Conservation (phyloP, 2,113 vertebrate species). For the Mesoclemmys tuberculata region DNA sequence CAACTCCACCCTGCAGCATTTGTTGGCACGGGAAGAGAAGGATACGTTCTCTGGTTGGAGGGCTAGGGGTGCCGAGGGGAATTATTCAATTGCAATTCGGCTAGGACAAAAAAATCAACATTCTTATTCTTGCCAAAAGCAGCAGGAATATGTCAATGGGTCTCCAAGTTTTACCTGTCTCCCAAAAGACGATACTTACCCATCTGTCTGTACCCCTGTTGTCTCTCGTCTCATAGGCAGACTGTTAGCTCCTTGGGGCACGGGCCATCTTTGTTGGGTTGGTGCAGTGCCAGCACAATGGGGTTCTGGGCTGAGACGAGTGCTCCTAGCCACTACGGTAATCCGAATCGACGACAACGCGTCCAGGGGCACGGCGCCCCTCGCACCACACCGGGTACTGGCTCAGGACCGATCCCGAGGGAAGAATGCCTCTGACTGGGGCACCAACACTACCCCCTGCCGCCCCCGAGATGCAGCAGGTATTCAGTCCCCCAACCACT, state of each 20-base stretch:
- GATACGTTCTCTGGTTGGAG: not conserved
- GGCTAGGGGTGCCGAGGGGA: not conserved
- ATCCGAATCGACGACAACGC: not conserved
- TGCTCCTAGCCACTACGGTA: not conserved
- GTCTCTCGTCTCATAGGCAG: not conserved
- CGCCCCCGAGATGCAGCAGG: not conserved
- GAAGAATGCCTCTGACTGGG: not conserved
- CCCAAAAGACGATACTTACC: not conserved
- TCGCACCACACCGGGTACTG: not conserved
- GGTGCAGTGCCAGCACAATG: not conserved
- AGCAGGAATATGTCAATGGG: not conserved
- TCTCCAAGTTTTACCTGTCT: not conserved
- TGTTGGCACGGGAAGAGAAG: not conserved
- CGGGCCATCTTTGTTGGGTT: not conserved
- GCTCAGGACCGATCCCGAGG: not conserved
- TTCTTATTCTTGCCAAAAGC: not conserved
- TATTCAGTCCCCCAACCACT: not conserved
- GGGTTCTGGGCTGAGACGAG: not conserved
- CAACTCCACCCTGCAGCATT: not conserved
- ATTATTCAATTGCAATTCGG: not conserved
- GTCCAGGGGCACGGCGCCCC: not conserved
- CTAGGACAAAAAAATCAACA: not conserved
- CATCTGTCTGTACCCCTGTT: not conserved
- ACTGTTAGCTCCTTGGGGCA: not conserved
- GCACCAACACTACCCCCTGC: not conserved